phyloP scores from a whole-genome alignment of 2,888 invertebrate species.

The Diadegma fenestrale region DNA sequence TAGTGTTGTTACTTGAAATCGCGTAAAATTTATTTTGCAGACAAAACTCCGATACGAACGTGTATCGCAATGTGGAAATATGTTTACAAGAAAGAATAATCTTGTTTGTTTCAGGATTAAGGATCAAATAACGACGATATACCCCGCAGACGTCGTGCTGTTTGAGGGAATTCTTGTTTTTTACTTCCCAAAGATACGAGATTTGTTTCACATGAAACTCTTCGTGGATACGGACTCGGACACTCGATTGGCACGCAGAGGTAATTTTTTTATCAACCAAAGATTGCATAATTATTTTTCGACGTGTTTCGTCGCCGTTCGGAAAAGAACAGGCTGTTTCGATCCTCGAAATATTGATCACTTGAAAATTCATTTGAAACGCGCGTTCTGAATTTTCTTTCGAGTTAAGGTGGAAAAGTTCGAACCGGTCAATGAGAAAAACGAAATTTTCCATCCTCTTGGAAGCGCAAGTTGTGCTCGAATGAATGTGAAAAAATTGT shows the following conservation, averaged over 20 bases:
- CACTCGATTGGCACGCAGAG: constrained; percentile 97
- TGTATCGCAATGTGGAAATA: constrained; percentile 8
- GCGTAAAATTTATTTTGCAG: not conserved
- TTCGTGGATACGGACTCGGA: constrained; percentile 99
- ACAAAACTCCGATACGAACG: constrained; percentile 39
- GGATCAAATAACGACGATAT: constrained; percentile 91
- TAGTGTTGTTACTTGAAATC: not conserved
- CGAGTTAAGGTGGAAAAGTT: not conserved
- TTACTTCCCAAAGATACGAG: constrained; percentile 97
- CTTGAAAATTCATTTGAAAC: not conserved
- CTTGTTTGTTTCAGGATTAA: constrained; percentile 79
- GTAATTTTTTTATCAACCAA: constrained; percentile 85
- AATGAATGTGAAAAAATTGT: constrained; percentile 73
- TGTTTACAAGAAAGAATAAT: not conserved
- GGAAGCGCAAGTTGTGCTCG: not conserved
- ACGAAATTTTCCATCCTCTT: not conserved
- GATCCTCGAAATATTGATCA: constrained; percentile 4
- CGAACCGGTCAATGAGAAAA: not conserved
- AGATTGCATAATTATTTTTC: constrained; percentile 2
- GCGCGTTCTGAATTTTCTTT: not conserved
- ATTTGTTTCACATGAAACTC: constrained; percentile 99
- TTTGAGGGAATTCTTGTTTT: constrained; percentile 99
- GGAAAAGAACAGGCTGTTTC: not conserved
- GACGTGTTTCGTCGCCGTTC: not conserved
- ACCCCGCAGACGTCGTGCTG: constrained; percentile 98